A percentile compares a stretch with the other conserved stretches of the same genome.
Evolutionary conservation across 2,797 vertebrate species (phyloP).

Genomic region (Anomalospiza imberbis): DNA sequence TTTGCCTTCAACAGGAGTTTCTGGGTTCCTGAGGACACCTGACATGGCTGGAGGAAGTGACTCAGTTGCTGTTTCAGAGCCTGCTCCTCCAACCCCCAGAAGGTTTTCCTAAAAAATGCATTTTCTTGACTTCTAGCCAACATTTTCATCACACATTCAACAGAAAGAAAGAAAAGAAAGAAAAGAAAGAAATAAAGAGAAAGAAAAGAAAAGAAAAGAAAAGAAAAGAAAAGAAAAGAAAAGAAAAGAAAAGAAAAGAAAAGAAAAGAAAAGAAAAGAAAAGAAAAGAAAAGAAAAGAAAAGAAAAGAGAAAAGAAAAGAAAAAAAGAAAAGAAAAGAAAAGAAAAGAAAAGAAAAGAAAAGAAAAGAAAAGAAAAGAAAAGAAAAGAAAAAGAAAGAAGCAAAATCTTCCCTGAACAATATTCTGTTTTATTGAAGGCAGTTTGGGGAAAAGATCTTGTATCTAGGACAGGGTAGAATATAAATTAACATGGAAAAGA

Average conservation of each 20-base stretch:
- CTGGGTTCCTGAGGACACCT: not conserved
- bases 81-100: not conserved
- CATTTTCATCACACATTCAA: slow-evolving; percentile 20
- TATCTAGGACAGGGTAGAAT: slow-evolving; percentile 6
- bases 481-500: slow-evolving; percentile 13
- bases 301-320: too few species aligned
- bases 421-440: slow-evolving; percentile 42
- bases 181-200: too few species aligned
- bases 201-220: too few species aligned
- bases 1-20: not conserved
- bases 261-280: too few species aligned
- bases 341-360: too few species aligned
- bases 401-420: not conserved
- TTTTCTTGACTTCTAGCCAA: slow-evolving; percentile 9
- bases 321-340: too few species aligned
- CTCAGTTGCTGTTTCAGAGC: not conserved
- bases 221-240: too few species aligned
- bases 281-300: too few species aligned
- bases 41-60: not conserved
- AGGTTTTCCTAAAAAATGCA: slow-evolving; percentile 17
- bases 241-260: too few species aligned
- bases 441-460: not conserved
- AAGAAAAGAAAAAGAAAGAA: not conserved
- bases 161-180: not conserved
- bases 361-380: too few species aligned